Conservation (phyloP, 2,797 vertebrate genomes). For the Anguilla marmorata region DNA sequence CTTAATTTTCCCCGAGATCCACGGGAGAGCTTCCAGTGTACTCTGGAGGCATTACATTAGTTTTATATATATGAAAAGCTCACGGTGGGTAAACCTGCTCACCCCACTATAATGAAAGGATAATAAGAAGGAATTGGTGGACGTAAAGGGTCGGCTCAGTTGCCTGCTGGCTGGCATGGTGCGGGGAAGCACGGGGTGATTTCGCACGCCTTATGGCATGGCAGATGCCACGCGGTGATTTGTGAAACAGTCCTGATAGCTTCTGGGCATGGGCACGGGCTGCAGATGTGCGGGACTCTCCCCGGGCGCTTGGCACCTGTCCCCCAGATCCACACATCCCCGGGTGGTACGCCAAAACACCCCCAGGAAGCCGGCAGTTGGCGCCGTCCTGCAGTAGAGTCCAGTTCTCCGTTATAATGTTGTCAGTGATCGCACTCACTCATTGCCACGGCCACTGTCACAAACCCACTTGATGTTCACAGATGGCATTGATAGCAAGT, state of each 20-base stretch:
- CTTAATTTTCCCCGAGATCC: neutral
- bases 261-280: conserved; percentile 4
- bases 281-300: neutral
- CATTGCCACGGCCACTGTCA: neutral
- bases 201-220: conserved; percentile 15
- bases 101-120: neutral
- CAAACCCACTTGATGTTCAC: neutral
- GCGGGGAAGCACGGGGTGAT: neutral
- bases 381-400: neutral
- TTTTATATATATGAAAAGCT: neutral
- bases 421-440: neutral
- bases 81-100: neutral
- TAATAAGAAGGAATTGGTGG: neutral
- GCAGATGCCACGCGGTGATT: conserved; percentile 27
- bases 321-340: neutral
- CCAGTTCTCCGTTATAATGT: neutral
- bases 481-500: neutral
- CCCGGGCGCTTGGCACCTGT: neutral
- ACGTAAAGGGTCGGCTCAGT: neutral
- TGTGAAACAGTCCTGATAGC: conserved; percentile 11
- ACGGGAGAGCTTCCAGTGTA: neutral
- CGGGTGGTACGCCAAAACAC: neutral
- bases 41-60: neutral
- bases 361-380: neutral
- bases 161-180: neutral